Evolutionary conservation across 2,888 invertebrate genomes (phyloP), one percentile per base, ranked within the genome.

Genomic region (Iselma pallidipennis): DNA sequence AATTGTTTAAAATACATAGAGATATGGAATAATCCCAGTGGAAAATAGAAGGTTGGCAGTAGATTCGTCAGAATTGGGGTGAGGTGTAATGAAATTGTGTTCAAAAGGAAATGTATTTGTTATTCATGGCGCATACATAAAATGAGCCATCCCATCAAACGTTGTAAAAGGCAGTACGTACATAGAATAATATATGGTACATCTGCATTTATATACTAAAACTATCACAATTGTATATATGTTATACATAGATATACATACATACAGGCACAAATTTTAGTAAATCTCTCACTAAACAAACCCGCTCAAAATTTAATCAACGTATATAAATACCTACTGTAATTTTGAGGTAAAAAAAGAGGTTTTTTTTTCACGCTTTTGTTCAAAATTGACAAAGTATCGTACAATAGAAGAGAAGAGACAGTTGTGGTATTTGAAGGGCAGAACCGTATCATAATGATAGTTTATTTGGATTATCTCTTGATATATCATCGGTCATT

Each of bases 101-200:
- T 68, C 66, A 64, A 69, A 70, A 66, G 64, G 67, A 70, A 64
- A 65, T 65, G 55, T 59, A 66, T 70, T 66, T 70, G 66, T 67
- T 71, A 71, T 71, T 71, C 71, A 71, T 68, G 56, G 65, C 69
- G 61, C 70, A 69, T 58, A 65, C 67, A 62, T 70, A 71, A 71
- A 71, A 68, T 69, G 68, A 66, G 66, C 61, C 66, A 65, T 69
- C 66, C 62, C 67, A 69, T 71, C 66, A 69, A 69, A 68, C 59
- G 68, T 53, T 68, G 66, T 69, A 69, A 71, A 69, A 68, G 65
- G 60, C 65, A 49, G 54, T 66, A 71, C 66, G 68, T 69, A 68
- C 66, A 66, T 55, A 59, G 68, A 70, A 71, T 70, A 71, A 65
- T 65, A 55, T 59, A 52, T 62, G 57, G 53, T 62, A 58, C 68